These are phyloP conservation scores for Mesorhabditis spiculigera DNA, from an alignment of 2,888 invertebrate genomes.

Conservation along the genomic window DNA sequence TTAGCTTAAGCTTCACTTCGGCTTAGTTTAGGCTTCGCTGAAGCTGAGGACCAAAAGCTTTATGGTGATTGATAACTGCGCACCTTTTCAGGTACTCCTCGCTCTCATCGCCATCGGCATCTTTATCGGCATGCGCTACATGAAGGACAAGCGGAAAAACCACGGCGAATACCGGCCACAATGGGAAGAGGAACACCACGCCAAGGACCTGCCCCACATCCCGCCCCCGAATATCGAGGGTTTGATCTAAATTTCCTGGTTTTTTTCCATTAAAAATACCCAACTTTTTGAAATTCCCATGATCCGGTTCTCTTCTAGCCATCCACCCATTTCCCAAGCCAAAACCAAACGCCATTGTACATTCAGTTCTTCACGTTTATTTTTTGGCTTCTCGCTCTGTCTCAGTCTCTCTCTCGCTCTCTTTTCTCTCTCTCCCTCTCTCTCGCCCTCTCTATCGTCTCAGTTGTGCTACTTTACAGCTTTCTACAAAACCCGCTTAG, in stretches of 20 bases:
- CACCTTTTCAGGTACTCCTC: slow-evolving; percentile 31
- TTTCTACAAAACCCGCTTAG: no score
- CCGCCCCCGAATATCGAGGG: slow-evolving; percentile 54
- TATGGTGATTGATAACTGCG: background rate
- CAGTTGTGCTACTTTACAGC: no score
- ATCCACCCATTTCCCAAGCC: no score
- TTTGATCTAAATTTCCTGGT: slow-evolving; percentile 28
- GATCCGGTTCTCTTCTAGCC: no score
- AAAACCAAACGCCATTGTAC: no score
- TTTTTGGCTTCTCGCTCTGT: no score
- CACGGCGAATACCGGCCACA: slow-evolving; percentile 55
- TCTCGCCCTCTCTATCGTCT: no score
- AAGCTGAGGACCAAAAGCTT: background rate
- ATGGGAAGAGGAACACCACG: slow-evolving; percentile 51
- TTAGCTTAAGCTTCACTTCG: background rate
- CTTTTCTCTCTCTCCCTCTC: no score
- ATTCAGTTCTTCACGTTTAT: no score
- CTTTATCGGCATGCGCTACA: slow-evolving; percentile 36
- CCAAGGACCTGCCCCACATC: slow-evolving; percentile 52
- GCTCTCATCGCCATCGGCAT: slow-evolving; percentile 27
- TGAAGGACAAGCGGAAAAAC: slow-evolving; percentile 44
- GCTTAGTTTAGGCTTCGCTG: background rate
- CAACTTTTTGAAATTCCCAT: no score
- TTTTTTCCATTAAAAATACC: background rate
- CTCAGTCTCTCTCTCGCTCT: no score